These are phyloP conservation scores for Esox niger DNA, from an alignment of 2,113 vertebrate species.

Conservation along the genomic window DNA sequence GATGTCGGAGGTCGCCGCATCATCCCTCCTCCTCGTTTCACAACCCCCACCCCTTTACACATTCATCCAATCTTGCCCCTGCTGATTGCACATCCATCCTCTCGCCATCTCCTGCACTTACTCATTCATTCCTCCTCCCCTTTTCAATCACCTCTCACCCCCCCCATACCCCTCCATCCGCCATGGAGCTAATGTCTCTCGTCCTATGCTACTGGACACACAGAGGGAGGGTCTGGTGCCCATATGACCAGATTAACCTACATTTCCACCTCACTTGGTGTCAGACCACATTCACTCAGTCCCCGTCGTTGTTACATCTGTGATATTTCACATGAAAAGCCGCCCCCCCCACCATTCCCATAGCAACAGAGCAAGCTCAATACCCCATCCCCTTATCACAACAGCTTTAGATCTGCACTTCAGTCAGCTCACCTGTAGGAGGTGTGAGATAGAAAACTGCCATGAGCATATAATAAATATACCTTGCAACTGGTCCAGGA, in stretches of 20 bases:
- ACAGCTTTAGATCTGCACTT: background rate
- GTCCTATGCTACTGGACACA: conserved; percentile 14
- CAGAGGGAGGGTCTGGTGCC: conserved; percentile 20
- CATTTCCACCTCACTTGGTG: conserved; percentile 57
- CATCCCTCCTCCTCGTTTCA: background rate
- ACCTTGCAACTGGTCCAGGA: background rate
- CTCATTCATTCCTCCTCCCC: background rate
- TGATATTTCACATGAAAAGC: conserved; percentile 39
- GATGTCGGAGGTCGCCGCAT: background rate
- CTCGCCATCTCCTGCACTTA: background rate
- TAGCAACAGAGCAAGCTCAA: conserved; percentile 15
- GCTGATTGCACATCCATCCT: background rate
- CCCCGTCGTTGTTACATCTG: conserved; percentile 48
- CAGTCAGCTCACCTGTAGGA: background rate
- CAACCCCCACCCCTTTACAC: background rate
- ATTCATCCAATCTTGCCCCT: too few species aligned
- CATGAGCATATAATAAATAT: background rate
- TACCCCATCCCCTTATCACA: background rate
- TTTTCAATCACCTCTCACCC: background rate
- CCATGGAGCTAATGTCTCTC: too few species aligned
- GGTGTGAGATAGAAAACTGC: background rate
- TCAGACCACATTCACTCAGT: conserved; percentile 32
- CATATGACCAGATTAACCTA: conserved; percentile 67
- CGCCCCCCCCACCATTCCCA: conserved; percentile 1
- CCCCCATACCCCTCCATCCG: conserved; percentile 33